These are phyloP conservation scores for Leucophenga montana DNA, from an alignment of 2,888 invertebrate genomes.

Conservation along the genomic window DNA sequence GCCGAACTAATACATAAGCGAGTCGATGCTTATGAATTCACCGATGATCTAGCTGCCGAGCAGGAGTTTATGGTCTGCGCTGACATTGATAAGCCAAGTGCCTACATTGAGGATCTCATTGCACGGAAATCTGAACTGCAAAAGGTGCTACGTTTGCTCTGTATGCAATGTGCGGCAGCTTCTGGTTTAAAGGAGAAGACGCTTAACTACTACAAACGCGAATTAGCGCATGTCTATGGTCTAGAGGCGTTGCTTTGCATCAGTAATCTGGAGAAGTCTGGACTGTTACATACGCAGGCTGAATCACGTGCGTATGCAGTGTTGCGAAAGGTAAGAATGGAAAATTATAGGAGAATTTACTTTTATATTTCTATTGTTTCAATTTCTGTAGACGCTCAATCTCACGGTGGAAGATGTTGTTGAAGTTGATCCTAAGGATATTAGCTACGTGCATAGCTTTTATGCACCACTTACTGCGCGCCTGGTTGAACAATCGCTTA, in stretches of 20 bases:
- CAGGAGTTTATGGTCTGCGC: slow-evolving; percentile 94
- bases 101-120: slow-evolving; percentile 94
- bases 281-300: slow-evolving; percentile 84
- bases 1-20: slow-evolving; percentile 94
- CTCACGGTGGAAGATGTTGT: slow-evolving; percentile 91
- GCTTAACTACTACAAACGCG: slow-evolving; percentile 81
- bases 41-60: slow-evolving; percentile 86
- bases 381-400: slow-evolving; percentile 78
- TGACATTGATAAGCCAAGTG: slow-evolving; percentile 90
- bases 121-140: slow-evolving; percentile 86
- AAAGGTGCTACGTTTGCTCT: slow-evolving; percentile 90
- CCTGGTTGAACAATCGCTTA: slow-evolving; percentile 85
- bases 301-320: slow-evolving; percentile 83
- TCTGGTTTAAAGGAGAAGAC: slow-evolving; percentile 95
- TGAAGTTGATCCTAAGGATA: slow-evolving; percentile 88
- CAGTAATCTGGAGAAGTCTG: slow-evolving; percentile 89
- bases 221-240: slow-evolving; percentile 89
- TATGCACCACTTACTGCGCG: slow-evolving; percentile 95
- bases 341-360: background rate
- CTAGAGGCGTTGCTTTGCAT: slow-evolving; percentile 86
- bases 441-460: slow-evolving; percentile 92
- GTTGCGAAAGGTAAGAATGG: slow-evolving; percentile 78
- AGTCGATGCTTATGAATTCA: slow-evolving; percentile 82
- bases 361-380: slow-evolving; percentile 11
- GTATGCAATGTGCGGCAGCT: slow-evolving; percentile 92